Base-by-base conservation (phyloP, 2,797 vertebrate genomes). In the Leptodon cayanensis region DNA sequence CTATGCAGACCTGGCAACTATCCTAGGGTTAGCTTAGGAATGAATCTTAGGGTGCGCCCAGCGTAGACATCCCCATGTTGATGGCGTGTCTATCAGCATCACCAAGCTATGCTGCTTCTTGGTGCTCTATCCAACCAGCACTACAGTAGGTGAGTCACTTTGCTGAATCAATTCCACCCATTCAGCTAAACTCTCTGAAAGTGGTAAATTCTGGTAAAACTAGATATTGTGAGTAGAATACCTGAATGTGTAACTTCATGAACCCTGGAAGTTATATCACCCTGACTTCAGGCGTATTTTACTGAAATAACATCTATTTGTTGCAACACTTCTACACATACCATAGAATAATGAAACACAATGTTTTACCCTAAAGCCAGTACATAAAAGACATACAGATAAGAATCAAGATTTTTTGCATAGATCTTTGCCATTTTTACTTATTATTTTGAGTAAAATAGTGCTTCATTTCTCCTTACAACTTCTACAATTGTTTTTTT, bases 21-120 rank as follows among this genome's bases (percentile, higher is more conserved):
- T 14, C 28, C 39, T 50, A 65, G 70, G 6, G 10, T 39, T 73
- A 49, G 28, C 8, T 55, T 35, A 31, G 40, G 49, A 72, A 78
- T 31, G 13, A 86, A 47, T 67, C 18, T 42, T 42, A 86, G 49
- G n/a, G 42, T 67, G 62, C 5, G 50, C 5, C 16, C 14, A 24
- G 19, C 19, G 47, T 0, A 87, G 61, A 42, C 42, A 44, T 6
- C 10, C 42, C 40, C 29, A 87, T 16, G 50, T 1, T 13, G 14
- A 47, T 24, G 11, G 12, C 0, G 0, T 10, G 7, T 15, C 58
- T 52, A 5, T 54, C 35, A 39, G 4, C 39, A 62, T 40, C 50
- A 82, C 29, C 21, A 40, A 55, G 13, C 33, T 50, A 2, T 26
- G 24, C 35, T 42, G 46, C 57, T 49, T 33, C 25, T 28, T 55